Conservation (phyloP, 2,113 vertebrate genomes). For the Python bivittatus region DNA sequence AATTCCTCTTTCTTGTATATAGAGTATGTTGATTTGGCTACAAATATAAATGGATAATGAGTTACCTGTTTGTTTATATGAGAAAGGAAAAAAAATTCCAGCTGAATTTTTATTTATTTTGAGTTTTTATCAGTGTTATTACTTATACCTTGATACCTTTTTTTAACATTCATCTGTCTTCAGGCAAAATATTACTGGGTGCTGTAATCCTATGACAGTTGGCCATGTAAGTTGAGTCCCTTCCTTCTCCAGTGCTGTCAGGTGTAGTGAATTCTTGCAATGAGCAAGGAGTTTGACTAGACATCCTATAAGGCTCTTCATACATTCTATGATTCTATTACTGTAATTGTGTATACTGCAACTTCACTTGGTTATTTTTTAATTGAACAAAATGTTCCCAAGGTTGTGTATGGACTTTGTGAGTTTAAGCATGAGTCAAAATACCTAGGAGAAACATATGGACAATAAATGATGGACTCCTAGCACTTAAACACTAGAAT, state of each 20-base stretch:
- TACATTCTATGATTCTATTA: not conserved
- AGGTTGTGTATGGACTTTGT: not conserved
- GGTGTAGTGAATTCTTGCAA: too few species aligned
- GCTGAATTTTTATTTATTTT: not conserved
- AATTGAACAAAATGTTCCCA: too few species aligned
- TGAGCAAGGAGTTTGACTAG: too few species aligned
- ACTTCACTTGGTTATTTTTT: not conserved
- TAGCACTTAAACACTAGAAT: not conserved
- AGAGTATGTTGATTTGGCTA: too few species aligned
- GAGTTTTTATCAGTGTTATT: not conserved
- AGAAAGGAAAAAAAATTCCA: too few species aligned
- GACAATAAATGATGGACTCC: not conserved
- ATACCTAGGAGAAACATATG: not conserved
- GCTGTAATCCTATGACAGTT: not conserved
- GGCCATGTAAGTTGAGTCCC: not conserved
- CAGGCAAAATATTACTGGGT: not conserved
- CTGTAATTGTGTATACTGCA: not conserved
- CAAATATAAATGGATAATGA: not conserved
- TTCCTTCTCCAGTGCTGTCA: not conserved
- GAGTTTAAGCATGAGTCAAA: not conserved
- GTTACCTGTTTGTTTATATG: not conserved
- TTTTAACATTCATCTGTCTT: not conserved
- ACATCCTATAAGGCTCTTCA: too few species aligned
- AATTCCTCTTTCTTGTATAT: too few species aligned
- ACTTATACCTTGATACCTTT: not conserved